Base-by-base conservation (phyloP, 2,113 vertebrate species). In the Bungarus multicinctus region DNA sequence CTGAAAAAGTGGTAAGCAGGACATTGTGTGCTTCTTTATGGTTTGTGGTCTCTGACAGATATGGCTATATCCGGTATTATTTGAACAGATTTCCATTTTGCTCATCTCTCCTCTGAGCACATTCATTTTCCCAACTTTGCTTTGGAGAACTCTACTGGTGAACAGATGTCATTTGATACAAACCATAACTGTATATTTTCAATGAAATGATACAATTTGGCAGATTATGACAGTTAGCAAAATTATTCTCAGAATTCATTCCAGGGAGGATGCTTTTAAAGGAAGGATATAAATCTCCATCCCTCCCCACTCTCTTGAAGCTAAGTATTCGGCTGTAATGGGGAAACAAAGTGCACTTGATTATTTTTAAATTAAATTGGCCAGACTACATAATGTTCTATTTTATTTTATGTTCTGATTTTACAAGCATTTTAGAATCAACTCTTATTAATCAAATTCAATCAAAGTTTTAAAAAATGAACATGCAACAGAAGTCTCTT, bases 361-460 rank as follows among this genome's bases (percentile, higher is more conserved):
- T 91, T 94, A 92, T 93, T 86, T 93, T 89, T 47, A 90, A 92
- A 89, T 45, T 53, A 27, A 47, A 94, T 95, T 94, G 45, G 60
- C 93, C 50, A 90, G 89, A 91, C 34, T 92, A 89, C 58, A 57
- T 81, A 57, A 90, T 22, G 60, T 53, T 95, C 43, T 47, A 14
- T n/a, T 9, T 94, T 47, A 14, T n/a, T 9, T 94, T 93, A 64
- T 64, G 9, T 90, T 95, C 69, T 60, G 87, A 60, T 89, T 89
- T 43, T 39, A 1, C 0, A 55, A 50, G 47, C 93, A 34, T 54
- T 89, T 91, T 4, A 2, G 27, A 81, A 30, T 53, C 85, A 94
- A 94, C 91, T 57, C 87, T 92, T 64, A 89, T 58, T 93, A 85
- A 92, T 90, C 47, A 90, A 50, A 92, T 58, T 87, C 81, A 94